Percentiles rank a stretch among this genome's conserved stretches.
These are phyloP conservation scores for Notoglanidium macrostoma DNA, from an alignment of 2,797 vertebrate species.

Conservation along the genomic window DNA sequence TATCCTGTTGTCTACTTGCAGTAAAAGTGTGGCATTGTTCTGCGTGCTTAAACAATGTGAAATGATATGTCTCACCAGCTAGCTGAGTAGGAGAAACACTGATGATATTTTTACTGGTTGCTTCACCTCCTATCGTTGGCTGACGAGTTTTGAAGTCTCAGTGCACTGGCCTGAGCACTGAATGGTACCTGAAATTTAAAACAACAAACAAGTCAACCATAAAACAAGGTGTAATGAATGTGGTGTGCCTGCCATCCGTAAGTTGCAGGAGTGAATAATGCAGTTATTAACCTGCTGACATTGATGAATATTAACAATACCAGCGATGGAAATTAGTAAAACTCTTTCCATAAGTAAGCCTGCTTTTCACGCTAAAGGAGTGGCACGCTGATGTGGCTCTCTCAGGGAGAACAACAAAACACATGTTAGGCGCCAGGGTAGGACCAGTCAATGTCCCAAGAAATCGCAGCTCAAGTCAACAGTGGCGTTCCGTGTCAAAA, in stretches of 20 bases:
- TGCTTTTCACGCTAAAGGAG: slow-evolving; percentile 1
- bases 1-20: neutral
- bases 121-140: neutral
- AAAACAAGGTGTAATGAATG: slow-evolving; percentile 58
- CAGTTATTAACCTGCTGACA: slow-evolving; percentile 58
- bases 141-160: slow-evolving; percentile 28
- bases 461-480: slow-evolving; percentile 31
- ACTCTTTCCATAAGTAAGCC: slow-evolving; percentile 51
- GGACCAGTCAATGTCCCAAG: slow-evolving; percentile 13
- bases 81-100: neutral
- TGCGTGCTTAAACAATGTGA: neutral
- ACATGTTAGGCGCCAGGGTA: slow-evolving; percentile 19
- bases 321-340: slow-evolving; percentile 54
- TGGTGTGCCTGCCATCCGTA: slow-evolving; percentile 43
- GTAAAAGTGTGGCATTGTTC: neutral
- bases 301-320: slow-evolving; percentile 57
- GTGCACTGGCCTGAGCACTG: slow-evolving; percentile 45
- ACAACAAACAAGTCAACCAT: slow-evolving; percentile 49
- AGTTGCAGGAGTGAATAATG: slow-evolving; percentile 54
- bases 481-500: slow-evolving; percentile 51
- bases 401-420: slow-evolving; percentile 39
- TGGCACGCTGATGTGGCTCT: slow-evolving; percentile 37
- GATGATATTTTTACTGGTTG: neutral
- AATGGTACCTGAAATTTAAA: slow-evolving; percentile 36
- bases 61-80: neutral